Conservation (phyloP, 1,140 invertebrate genomes). For the Bicyclus anynana region DNA sequence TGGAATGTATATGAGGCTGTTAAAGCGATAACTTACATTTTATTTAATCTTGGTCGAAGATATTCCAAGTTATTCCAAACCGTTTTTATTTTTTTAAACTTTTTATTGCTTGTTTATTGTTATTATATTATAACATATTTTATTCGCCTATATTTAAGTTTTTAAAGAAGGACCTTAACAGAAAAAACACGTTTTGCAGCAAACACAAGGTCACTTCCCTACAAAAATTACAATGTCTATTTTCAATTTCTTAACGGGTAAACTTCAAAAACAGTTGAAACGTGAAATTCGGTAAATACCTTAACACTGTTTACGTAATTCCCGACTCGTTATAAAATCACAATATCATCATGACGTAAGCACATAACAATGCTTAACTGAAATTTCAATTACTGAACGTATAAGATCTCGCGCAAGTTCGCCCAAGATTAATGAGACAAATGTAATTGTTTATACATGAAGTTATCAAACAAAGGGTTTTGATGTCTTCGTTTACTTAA, state of each 20-base stretch:
- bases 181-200: too few species aligned
- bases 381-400: conserved; percentile 4
- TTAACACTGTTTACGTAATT: not conserved
- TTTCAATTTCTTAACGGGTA: not conserved
- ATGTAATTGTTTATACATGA: conserved; percentile 29
- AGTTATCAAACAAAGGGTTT: conserved; percentile 30
- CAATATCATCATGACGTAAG: conserved; percentile 2
- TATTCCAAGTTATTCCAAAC: too few species aligned
- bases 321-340: not conserved
- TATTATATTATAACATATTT: too few species aligned
- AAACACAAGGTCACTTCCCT: too few species aligned
- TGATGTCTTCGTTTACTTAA: conserved; percentile 24
- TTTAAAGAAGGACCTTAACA: too few species aligned
- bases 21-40: too few species aligned
- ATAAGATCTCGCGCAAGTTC: conserved; percentile 1
- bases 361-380: conserved; percentile 6
- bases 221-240: not conserved
- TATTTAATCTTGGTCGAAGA: too few species aligned
- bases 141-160: too few species aligned
- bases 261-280: not conserved
- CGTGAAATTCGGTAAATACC: not conserved
- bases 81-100: too few species aligned
- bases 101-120: too few species aligned
- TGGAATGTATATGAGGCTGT: too few species aligned
- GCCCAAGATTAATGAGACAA: conserved; percentile 21